These are phyloP conservation scores for Dicrurus megarhynchus DNA, from an alignment of 2,113 vertebrate genomes.

Conservation along the genomic window DNA sequence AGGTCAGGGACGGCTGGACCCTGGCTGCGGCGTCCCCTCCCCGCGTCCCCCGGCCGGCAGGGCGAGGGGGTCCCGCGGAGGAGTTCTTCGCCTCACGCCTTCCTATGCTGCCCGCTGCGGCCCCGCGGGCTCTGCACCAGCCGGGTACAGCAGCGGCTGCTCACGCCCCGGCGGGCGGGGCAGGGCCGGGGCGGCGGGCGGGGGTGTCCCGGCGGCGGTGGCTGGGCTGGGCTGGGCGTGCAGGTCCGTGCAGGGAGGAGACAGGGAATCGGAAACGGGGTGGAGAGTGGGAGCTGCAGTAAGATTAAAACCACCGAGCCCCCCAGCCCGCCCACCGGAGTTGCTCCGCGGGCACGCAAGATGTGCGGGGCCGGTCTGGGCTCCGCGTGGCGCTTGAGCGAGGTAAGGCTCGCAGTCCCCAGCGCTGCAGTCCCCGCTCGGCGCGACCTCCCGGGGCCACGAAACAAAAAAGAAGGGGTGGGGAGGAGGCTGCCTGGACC, in stretches of 20 bases:
- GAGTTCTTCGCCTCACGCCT: neutral
- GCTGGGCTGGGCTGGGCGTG: neutral
- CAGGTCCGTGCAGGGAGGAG: neutral
- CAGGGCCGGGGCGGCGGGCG: neutral
- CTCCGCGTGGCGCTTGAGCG: neutral
- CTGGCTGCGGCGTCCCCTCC: neutral
- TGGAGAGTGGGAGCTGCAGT: neutral
- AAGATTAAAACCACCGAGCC: neutral
- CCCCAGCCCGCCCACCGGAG: neutral
- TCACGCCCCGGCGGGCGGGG: neutral
- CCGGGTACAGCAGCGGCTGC: neutral
- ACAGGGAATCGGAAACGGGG: neutral
- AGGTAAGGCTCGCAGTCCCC: neutral
- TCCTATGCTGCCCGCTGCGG: neutral
- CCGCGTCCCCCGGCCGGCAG: neutral
- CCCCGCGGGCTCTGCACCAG: neutral
- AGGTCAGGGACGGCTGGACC: too few species aligned
- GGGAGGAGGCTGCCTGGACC: neutral
- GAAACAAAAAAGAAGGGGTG: neutral
- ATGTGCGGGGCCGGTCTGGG: neutral
- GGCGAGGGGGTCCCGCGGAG: neutral
- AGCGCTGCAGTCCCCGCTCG: neutral
- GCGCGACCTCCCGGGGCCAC: neutral
- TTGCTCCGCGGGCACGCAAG: neutral
- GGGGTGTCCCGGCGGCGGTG: neutral